Conservation (phyloP, 2,113 vertebrate genomes). For the Charadrius vociferus region DNA sequence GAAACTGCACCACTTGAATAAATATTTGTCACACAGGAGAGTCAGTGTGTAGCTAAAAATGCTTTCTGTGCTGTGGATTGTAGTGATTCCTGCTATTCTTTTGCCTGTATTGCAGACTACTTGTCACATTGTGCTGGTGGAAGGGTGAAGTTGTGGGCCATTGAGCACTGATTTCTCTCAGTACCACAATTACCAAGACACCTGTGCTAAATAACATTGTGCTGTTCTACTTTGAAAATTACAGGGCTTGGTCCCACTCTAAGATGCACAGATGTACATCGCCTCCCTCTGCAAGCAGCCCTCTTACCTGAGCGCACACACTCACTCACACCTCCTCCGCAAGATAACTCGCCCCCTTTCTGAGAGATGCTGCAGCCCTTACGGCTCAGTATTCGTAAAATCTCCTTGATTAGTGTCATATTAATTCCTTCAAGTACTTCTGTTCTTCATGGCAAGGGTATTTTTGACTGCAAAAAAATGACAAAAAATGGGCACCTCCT, state of each 20-base stretch:
- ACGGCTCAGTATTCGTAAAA: neutral
- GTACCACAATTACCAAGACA: conserved; percentile 67
- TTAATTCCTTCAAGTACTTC: neutral
- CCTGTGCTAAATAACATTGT: conserved; percentile 61
- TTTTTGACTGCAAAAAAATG: neutral
- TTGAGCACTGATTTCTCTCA: conserved; percentile 54
- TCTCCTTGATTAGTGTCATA: neutral
- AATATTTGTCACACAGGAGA: conserved; percentile 35
- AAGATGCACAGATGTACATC: conserved; percentile 12
- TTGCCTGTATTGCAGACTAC: conserved; percentile 11
- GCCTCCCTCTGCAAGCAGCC: neutral
- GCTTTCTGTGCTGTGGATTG: neutral
- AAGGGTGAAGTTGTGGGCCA: conserved; percentile 63
- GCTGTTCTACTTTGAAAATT: conserved; percentile 63
- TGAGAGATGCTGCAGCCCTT: neutral
- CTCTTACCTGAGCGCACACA: neutral
- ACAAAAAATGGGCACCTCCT: neutral
- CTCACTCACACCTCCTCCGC: neutral
- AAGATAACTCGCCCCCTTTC: neutral
- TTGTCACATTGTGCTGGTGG: conserved; percentile 24
- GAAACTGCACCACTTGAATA: neutral
- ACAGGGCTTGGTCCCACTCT: conserved; percentile 10
- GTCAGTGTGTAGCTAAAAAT: conserved; percentile 17
- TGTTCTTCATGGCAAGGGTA: neutral
- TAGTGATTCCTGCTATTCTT: conserved; percentile 20